Conservation (phyloP, 2,797 vertebrate genomes). For the Coranthus polyacanthus region DNA sequence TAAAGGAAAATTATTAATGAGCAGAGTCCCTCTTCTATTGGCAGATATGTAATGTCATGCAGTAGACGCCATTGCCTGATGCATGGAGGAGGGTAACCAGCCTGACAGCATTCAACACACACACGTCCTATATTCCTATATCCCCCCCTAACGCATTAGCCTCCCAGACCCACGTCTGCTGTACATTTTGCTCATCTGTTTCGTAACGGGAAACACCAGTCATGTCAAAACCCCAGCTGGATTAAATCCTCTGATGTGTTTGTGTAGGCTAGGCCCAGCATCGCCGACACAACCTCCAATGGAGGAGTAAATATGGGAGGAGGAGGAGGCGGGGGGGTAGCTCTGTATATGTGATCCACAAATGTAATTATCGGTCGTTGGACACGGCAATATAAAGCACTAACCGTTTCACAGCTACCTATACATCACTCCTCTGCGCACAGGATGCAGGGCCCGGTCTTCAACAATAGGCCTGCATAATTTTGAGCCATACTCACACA, state of each 20-base stretch:
- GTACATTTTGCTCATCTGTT: slow-evolving; percentile 74
- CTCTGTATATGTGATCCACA: slow-evolving; percentile 45
- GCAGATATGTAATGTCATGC: slow-evolving; percentile 64
- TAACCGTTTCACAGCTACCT: slow-evolving; percentile 39
- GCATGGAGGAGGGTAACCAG: slow-evolving; percentile 52
- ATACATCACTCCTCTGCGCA: slow-evolving; percentile 60
- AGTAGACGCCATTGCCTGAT: slow-evolving; percentile 64
- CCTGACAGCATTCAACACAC: slow-evolving; percentile 53
- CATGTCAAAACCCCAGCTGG: slow-evolving; percentile 56
- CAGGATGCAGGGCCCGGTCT: slow-evolving; percentile 73
- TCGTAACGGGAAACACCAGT: slow-evolving; percentile 74
- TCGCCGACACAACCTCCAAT: slow-evolving; percentile 43
- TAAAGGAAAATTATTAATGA: slow-evolving; percentile 33
- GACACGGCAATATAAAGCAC: slow-evolving; percentile 32
- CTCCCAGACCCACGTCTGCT: slow-evolving; percentile 44
- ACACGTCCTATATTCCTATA: slow-evolving; percentile 41
- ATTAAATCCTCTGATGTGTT: slow-evolving; percentile 66
- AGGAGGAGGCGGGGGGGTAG: too few species aligned
- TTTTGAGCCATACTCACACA: slow-evolving; percentile 54
- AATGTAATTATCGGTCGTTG: slow-evolving; percentile 50
- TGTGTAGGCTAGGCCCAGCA: slow-evolving; percentile 55
- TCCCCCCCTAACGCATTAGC: slow-evolving; percentile 33
- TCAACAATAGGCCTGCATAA: slow-evolving; percentile 73
- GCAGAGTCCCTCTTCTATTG: slow-evolving; percentile 19
- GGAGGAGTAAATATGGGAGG: slow-evolving; percentile 33